Evolutionary conservation across 2,888 invertebrate genomes (phyloP), one percentile per base, ranked within the genome.

Genomic region (Strigamia transsilvanica): DNA sequence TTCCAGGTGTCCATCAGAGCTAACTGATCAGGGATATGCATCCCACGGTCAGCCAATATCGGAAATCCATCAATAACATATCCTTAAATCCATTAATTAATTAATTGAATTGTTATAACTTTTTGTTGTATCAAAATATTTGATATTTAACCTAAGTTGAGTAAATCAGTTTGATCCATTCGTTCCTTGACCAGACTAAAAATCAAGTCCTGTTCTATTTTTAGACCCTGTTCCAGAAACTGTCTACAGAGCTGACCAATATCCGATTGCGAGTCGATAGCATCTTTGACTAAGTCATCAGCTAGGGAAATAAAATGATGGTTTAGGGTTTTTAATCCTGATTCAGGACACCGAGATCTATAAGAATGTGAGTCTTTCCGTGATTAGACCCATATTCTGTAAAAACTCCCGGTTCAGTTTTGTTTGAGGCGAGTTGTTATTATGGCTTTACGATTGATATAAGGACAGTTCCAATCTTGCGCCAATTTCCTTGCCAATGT

Each of bases 11-110:
- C 61, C 61, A 61, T 61, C 18, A 61, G 61, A 23, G 21, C 9
- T 18, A 61, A 61, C 18, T 61, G 61, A 61, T 61, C 61, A 5
- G 61, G 61, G 18, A 61, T 12, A 4, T 61, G 61, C 61, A 61
- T 23, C 10, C 61, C 61, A 61, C 23, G 61, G 18, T 61, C 21
- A 6, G 21, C 1, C 7, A 61, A 18, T n/a, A 18, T 61, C 7
- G 61, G 61, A 61, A 61, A 61, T 61, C 61, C 61, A 23, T 61
- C 61, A n/a, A 61, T 3, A 10, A 61, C 61, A 12, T 61, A 61
- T 21, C 61, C 61, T 61, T 18, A 10, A 51, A 51, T 18, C 7
- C 1, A 51, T 51, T 18, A 51, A 51, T 51, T 15, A 18, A 51
- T 27, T 2, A 27, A 27, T 3, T 27, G 3, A 27, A 27, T 27